A percentile compares a stretch with the other conserved stretches of the same genome.
phyloP scores from a whole-genome alignment of 2,797 vertebrate species.

The Bradypodion pumilum region DNA sequence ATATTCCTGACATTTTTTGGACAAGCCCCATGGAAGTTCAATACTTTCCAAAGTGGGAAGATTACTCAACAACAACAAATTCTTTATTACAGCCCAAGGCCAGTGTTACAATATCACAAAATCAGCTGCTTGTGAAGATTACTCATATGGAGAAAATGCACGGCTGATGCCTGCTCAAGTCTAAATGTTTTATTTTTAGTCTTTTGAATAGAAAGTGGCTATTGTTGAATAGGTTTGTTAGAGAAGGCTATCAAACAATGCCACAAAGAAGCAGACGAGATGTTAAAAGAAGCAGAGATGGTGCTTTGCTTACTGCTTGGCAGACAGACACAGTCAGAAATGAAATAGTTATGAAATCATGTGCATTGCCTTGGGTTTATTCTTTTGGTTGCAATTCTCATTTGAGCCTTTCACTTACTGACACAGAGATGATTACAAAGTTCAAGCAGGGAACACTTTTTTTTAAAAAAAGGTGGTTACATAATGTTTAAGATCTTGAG shows the following conservation, averaged over 20 bases:
- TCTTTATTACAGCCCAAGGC: no score
- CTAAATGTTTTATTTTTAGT: background rate
- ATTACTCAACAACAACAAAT: no score
- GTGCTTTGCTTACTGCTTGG: background rate
- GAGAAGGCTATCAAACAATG: background rate
- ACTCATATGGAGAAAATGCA: background rate
- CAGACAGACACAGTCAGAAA: background rate
- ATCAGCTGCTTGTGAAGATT: no score
- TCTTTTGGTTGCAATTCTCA: background rate
- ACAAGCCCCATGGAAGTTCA: background rate
- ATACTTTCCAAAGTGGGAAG: background rate
- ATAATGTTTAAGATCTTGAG: constrained; percentile 9
- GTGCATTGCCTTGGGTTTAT: background rate
- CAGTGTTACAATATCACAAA: no score
- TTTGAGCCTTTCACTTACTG: constrained; percentile 5
- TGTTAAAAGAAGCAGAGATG: background rate
- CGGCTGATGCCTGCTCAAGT: background rate
- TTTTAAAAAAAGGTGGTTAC: background rate
- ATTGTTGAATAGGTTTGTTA: background rate
- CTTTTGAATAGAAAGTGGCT: background rate
- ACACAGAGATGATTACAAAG: constrained; percentile 3
- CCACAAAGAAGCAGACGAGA: background rate
- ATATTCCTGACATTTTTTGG: background rate
- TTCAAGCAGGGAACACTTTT: background rate
- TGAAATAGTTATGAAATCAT: background rate